Evolutionary conservation across 30 jellyfish, hydroid and myxozoan species (phyloP).

Genomic region (Aurelia aurita): DNA sequence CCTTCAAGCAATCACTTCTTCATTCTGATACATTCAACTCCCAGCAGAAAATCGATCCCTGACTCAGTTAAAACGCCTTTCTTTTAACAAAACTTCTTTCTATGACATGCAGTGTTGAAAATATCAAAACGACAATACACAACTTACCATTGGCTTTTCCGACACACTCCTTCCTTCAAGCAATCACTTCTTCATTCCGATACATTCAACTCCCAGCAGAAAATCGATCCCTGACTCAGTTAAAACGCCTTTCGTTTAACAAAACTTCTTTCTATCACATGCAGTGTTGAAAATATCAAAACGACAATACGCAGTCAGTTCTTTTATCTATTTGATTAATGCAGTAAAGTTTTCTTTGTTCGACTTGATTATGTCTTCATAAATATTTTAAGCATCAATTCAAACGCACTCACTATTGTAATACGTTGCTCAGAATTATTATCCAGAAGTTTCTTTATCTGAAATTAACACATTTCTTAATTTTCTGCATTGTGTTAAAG

Average conservation of each 20-base stretch:
- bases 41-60: too few relatives aligned
- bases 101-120: neutral
- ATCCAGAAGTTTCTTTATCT: neutral
- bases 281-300: neutral
- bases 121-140: neutral
- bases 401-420: neutral
- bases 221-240: neutral
- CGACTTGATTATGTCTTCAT: constrained; percentile 7
- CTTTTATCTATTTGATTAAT: neutral
- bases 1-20: too few relatives aligned
- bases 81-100: neutral
- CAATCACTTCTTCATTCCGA: too few relatives aligned
- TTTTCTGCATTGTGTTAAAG: neutral
- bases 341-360: constrained; percentile 27
- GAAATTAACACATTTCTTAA: neutral
- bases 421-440: neutral
- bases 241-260: constrained; percentile 1
- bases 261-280: neutral
- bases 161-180: too few relatives aligned
- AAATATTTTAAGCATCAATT: constrained; percentile 18
- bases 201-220: too few relatives aligned
- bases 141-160: too few relatives aligned
- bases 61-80: neutral
- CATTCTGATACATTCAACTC: too few relatives aligned
- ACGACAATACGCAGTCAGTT: neutral